These are phyloP conservation scores for Hystrix brachyura DNA, from an alignment of 2,113 vertebrate species.

Conservation along the genomic window DNA sequence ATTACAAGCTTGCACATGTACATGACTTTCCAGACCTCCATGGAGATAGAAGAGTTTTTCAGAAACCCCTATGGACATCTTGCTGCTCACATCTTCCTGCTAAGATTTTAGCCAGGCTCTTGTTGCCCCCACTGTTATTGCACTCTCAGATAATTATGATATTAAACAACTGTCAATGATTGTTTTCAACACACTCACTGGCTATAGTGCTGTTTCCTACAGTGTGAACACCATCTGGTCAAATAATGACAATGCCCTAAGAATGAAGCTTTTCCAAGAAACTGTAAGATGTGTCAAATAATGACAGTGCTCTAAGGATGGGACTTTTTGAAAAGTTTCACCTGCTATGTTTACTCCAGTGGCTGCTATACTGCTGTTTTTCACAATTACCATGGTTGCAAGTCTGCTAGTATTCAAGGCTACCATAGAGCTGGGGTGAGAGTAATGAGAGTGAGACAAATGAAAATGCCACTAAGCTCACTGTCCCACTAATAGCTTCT, in stretches of 20 bases:
- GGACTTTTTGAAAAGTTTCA: background rate
- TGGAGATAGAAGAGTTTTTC: background rate
- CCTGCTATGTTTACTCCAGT: background rate
- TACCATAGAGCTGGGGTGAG: background rate
- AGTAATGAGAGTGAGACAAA: background rate
- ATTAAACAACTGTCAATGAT: conserved; percentile 27
- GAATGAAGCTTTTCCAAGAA: background rate
- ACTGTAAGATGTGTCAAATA: conserved; percentile 11
- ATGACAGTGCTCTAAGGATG: background rate
- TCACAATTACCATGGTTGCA: background rate
- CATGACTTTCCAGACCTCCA: background rate
- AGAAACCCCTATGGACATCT: background rate
- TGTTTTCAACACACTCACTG: background rate
- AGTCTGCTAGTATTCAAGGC: background rate
- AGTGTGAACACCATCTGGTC: background rate
- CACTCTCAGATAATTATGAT: background rate
- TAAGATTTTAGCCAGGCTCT: background rate
- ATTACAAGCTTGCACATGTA: background rate
- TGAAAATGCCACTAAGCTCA: conserved; percentile 9
- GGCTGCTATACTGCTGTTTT: background rate
- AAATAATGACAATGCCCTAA: background rate
- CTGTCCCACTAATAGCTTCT: background rate
- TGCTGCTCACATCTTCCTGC: background rate
- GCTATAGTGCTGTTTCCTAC: background rate
- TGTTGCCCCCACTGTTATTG: background rate